These are phyloP conservation scores for Trachythela sp. DNA, from an alignment of 64 coral and sea anemone species.

Conservation along the genomic window DNA sequence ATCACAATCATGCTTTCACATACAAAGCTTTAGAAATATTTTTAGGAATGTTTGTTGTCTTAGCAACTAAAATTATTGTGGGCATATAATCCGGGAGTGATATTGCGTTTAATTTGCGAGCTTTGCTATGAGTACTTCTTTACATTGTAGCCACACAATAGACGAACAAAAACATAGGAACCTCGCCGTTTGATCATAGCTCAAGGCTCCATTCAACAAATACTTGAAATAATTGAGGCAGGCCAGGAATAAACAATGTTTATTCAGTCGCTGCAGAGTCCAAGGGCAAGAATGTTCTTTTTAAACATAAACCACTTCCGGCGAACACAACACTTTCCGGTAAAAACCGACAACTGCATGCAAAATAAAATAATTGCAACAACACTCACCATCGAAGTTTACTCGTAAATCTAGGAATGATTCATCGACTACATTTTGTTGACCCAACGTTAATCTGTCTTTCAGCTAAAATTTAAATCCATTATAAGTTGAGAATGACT, in stretches of 20 bases:
- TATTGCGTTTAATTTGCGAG: background rate
- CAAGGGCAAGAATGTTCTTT: constrained; percentile 27
- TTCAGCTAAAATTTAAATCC: constrained; percentile 54
- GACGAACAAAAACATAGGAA: background rate
- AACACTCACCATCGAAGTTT: constrained; percentile 86
- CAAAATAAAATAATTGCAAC: constrained; percentile 16
- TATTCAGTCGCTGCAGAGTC: constrained; percentile 16
- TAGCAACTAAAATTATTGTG: background rate
- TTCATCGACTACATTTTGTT: constrained; percentile 69
- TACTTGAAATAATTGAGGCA: background rate
- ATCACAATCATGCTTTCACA: background rate
- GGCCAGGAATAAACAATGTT: background rate
- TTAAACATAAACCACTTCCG: constrained; percentile 13
- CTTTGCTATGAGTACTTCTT: background rate
- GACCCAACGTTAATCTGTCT: constrained; percentile 80
- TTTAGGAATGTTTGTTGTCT: constrained; percentile 12
- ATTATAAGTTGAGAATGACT: constrained; percentile 24
- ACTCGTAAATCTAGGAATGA: constrained; percentile 79
- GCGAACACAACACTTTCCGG: constrained; percentile 1
- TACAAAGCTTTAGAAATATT: background rate
- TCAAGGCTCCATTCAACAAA: background rate
- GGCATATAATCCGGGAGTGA: background rate
- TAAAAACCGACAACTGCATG: constrained; percentile 7
- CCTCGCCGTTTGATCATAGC: background rate
- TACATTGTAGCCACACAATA: background rate